Evolutionary conservation across 92 coral and sea anemone genomes (phyloP), one percentile per base, ranked within the genome.

Genomic region (Micromussa lordhowensis): DNA sequence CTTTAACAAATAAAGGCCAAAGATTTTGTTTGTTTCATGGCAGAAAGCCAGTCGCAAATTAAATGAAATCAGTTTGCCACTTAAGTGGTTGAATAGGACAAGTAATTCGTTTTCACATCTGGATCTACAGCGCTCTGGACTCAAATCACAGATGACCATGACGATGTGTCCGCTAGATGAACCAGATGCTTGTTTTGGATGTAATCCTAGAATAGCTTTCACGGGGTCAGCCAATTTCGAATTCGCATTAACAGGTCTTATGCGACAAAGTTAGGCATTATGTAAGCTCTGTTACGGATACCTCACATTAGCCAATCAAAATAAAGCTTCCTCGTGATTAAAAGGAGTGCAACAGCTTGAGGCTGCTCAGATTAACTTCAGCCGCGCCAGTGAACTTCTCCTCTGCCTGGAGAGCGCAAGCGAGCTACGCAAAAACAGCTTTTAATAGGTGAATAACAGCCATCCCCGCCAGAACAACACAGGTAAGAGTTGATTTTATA

Each of bases 31-130:
- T 57, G 26, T 75, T 11, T 36, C 59, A 55, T 73, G 88, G 88
- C 88, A 21, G 9, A 54, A 9, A 57, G 88, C 81, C 88, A 75
- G 59, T 34, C 34, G 61, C 63, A n/a, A 35, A 31, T 72, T 44
- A 44, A 44, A 44, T 44, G 13, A 21, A 40, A n/a, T 64, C 40
- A 30, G 63, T 36, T 48, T 1, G 5, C 16, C 11, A 31, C 69
- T 72, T 72, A 77, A 83, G n/a, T 22, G 69, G 24, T 40, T 83
- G 34, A 32, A 34, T 9, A 9, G 76, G 51, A 84, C 32, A 21
- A 84, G 49, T 49, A 73, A 82, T 59, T 83, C 49, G 30, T 53
- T n/a, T 73, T 1, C 35, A 35, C 88, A 84, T 84, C 88, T 75
- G 88, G 64, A n/a, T 5, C 2, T 34, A 8, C 51, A 15, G 36